A percentile compares a stretch with the other conserved stretches of the same genome.
phyloP scores from a whole-genome alignment of 2,888 invertebrate species.

The Amphipyra berbera region DNA sequence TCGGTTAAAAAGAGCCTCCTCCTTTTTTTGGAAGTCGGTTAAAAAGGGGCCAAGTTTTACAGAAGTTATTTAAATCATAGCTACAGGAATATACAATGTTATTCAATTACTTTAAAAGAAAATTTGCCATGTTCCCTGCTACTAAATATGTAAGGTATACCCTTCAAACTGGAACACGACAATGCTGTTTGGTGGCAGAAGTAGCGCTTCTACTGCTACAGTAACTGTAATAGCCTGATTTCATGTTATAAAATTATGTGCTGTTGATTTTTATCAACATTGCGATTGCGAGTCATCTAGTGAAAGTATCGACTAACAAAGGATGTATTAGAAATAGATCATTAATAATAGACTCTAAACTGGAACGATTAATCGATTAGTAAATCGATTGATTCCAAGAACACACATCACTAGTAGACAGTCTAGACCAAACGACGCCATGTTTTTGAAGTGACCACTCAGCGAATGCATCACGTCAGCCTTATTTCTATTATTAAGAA shows the following conservation, averaged over 20 bases:
- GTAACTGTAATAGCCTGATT: too few relatives aligned
- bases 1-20: too few relatives aligned
- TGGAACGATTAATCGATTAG: slow-evolving; percentile 25
- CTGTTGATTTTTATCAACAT: background rate
- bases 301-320: slow-evolving; percentile 19
- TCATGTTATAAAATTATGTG: background rate
- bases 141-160: too few relatives aligned
- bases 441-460: slow-evolving; percentile 43
- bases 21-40: too few relatives aligned
- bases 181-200: too few relatives aligned
- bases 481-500: slow-evolving; percentile 26
- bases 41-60: too few relatives aligned
- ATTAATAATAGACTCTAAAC: slow-evolving; percentile 11
- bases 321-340: slow-evolving; percentile 13
- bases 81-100: too few relatives aligned
- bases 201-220: too few relatives aligned
- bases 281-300: background rate
- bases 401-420: slow-evolving; percentile 49
- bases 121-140: too few relatives aligned
- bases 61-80: too few relatives aligned
- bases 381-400: slow-evolving; percentile 13
- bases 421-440: slow-evolving; percentile 76
- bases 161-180: too few relatives aligned
- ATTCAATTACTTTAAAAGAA: too few relatives aligned
- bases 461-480: slow-evolving; percentile 37